Evolutionary conservation across 2,797 vertebrate genomes (phyloP), one percentile per base, ranked within the genome.

Genomic region (Eremophila alpestris): DNA sequence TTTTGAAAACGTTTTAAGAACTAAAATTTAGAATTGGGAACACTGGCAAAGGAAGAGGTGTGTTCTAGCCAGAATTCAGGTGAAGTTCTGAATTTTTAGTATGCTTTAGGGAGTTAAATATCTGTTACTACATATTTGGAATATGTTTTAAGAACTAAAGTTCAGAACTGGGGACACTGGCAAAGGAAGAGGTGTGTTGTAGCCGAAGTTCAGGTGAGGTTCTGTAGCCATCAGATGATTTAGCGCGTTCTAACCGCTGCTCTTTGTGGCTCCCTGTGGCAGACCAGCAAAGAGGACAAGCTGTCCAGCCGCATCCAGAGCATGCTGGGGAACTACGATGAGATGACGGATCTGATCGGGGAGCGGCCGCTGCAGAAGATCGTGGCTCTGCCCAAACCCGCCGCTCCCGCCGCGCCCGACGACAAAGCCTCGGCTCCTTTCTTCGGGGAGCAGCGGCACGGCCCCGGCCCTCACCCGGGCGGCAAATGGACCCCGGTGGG

Each of bases 311-410:
- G 99, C 96, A 99, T 99, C 97, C 99, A 99, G 98, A 99, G 99
- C 98, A 99, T 99, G 99, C 99, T 99, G 87, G 99, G 99, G 90
- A 99, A 99, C 97, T 99, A 99, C 98, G 99, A 99, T 98, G 99
- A 99, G 97, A 99, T 99, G 99, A 99, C 99, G 97, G 99, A 99
- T 95, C 98, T 99, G n/a, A 99, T 99, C 95, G 98, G 99, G 95
- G 98, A 99, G 78, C 98, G 99, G 95, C 98, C 99, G 65, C 98
- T 99, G 86, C 98, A 99, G 87, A 99, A 99, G 97, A 98, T 98
- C 90, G 97, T 98, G 88, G 97, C 91, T 68, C 97, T 98, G 77
- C 98, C 98, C 94, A 99, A 99, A 98, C 98, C 99, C 83, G 97
- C 98, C 2, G 97, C 96, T 60, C 98, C 99, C 46, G 98, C 99